Percentiles rank a stretch among this genome's conserved stretches.
Evolutionary conservation across 2,113 vertebrate genomes (phyloP).

Genomic region (Sciurus niger): DNA sequence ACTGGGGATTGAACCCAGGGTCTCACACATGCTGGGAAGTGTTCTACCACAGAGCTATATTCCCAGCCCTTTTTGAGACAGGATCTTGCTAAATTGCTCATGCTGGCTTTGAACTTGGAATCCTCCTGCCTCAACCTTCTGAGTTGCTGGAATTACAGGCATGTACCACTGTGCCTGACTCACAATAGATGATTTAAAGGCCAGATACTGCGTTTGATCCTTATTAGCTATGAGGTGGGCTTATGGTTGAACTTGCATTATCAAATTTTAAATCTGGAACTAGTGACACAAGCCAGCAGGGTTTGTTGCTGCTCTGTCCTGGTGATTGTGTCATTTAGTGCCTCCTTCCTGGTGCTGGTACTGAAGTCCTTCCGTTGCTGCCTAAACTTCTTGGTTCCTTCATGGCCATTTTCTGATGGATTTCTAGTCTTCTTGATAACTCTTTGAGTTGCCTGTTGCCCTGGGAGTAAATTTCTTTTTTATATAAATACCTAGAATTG

Average conservation of each 20-base stretch:
- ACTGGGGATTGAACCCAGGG: no score
- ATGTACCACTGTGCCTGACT: background rate
- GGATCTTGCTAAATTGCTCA: no score
- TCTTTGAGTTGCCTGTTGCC: background rate
- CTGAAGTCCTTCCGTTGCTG: background rate
- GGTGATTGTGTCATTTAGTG: background rate
- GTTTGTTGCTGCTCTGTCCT: background rate
- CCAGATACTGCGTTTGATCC: conserved; percentile 47
- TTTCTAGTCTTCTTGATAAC: conserved; percentile 6
- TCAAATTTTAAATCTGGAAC: conserved; percentile 25
- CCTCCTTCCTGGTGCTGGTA: background rate
- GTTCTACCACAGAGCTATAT: no score
- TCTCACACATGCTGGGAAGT: no score
- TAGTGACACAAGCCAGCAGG: background rate
- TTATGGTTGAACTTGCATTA: conserved; percentile 30
- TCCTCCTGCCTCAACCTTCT: no score
- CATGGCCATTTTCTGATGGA: background rate
- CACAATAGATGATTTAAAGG: conserved; percentile 9
- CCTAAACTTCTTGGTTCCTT: background rate
- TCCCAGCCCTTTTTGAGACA: no score
- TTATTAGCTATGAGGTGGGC: background rate
- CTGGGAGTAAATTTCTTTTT: conserved; percentile 1
- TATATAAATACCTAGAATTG: background rate
- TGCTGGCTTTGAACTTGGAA: no score
- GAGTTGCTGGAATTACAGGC: no score